phyloP scores from a whole-genome alignment of 1,140 invertebrate species.

The Elymnias hypermnestra region DNA sequence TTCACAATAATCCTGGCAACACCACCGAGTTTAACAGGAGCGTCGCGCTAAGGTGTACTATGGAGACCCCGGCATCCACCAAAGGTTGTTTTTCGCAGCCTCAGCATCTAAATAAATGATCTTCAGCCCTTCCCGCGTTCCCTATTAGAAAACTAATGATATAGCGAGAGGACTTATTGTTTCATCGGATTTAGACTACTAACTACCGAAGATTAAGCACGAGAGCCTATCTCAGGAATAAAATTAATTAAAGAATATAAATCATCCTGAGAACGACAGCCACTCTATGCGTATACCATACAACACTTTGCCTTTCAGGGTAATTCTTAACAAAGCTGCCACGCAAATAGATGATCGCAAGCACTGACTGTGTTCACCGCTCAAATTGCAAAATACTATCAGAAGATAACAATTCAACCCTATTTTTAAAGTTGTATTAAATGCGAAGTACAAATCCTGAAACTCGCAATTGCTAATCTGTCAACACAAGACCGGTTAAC shows the following conservation, averaged over 20 bases:
- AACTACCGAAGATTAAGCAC: conserved; percentile 71
- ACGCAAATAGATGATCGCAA: too few relatives aligned
- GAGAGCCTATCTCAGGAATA: too few relatives aligned
- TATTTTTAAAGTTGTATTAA: conserved; percentile 43
- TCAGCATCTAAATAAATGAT: conserved; percentile 68
- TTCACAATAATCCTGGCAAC: neutral
- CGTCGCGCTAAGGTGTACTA: conserved; percentile 24
- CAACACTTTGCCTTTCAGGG: too few relatives aligned
- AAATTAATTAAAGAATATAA: too few relatives aligned
- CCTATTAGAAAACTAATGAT: conserved; percentile 68
- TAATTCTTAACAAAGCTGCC: conserved; percentile 67
- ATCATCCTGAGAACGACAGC: too few relatives aligned
- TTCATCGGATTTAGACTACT: conserved; percentile 75
- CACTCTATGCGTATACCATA: too few relatives aligned
- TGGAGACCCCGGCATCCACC: conserved; percentile 13
- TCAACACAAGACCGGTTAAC: too few relatives aligned
- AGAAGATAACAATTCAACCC: too few relatives aligned
- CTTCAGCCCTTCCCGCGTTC: conserved; percentile 31
- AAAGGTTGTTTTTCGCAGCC: conserved; percentile 64
- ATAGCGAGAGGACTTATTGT: conserved; percentile 73
- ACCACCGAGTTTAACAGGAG: conserved; percentile 35
- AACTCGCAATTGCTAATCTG: too few relatives aligned
- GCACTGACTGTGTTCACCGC: too few relatives aligned
- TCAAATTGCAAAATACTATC: too few relatives aligned
- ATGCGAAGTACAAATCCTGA: too few relatives aligned